phyloP scores from a whole-genome alignment of 2,797 vertebrate species.

The Lutjanus campechanus region DNA sequence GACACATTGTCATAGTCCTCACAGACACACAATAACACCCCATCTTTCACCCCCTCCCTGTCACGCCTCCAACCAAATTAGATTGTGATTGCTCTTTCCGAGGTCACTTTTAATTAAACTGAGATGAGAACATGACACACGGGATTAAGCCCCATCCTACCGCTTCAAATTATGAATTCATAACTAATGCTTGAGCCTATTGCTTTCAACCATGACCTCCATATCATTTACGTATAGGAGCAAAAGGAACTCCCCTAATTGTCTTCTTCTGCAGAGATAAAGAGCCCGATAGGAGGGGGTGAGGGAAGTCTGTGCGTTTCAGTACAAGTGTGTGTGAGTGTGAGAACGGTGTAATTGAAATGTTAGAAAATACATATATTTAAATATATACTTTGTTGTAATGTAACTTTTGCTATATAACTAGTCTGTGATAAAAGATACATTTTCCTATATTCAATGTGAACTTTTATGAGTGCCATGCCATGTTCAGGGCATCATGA shows the following conservation, averaged over 20 bases:
- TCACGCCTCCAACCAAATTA: constrained; percentile 81
- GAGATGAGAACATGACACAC: constrained; percentile 82
- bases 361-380: not conserved
- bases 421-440: not conserved
- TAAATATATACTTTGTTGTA: not conserved
- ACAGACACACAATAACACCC: constrained; percentile 56
- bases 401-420: not conserved
- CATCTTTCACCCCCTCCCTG: constrained; percentile 60
- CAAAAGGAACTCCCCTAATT: constrained; percentile 69
- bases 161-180: constrained; percentile 81
- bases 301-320: not conserved
- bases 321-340: not conserved
- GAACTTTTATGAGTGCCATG: constrained; percentile 12
- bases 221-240: constrained; percentile 73
- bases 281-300: constrained; percentile 8
- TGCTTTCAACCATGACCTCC: constrained; percentile 76
- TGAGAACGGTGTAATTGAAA: not conserved
- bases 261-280: constrained; percentile 63
- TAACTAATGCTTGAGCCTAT: constrained; percentile 72
- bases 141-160: constrained; percentile 81
- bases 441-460: constrained; percentile 17
- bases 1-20: constrained; percentile 8
- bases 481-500: constrained; percentile 41
- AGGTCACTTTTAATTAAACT: constrained; percentile 88
- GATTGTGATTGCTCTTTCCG: constrained; percentile 85